Evolutionary conservation across 2,113 vertebrate genomes (phyloP).

Genomic region (Sprattus sprattus): DNA sequence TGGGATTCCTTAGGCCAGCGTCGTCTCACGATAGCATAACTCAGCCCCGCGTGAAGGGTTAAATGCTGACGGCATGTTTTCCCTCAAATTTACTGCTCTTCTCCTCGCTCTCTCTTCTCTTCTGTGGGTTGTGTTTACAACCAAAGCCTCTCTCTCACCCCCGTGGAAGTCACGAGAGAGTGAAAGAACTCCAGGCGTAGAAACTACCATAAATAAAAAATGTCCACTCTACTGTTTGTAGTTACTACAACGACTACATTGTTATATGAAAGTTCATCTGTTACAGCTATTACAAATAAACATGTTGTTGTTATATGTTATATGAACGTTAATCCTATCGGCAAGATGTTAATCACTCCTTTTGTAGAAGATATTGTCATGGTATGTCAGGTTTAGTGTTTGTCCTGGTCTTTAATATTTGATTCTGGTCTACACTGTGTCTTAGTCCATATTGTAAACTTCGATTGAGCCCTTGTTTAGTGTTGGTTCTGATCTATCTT

Average conservation of each 20-base stretch:
- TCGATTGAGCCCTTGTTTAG: no score
- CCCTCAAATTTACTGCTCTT: neutral
- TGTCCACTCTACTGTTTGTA: neutral
- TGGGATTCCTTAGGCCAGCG: neutral
- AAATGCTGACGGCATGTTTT: slow-evolving; percentile 8
- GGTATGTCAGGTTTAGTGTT: no score
- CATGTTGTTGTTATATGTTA: no score
- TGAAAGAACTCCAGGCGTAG: neutral
- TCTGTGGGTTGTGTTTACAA: neutral
- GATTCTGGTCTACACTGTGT: no score
- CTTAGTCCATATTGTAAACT: no score
- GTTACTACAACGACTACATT: neutral
- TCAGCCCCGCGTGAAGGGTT: neutral
- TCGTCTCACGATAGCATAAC: neutral
- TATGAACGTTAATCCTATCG: no score
- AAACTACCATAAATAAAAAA: neutral
- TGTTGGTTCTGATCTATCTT: no score
- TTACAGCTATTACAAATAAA: neutral
- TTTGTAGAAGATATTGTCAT: no score
- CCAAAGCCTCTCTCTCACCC: neutral
- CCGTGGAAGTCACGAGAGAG: neutral
- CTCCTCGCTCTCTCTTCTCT: neutral
- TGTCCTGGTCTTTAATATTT: no score
- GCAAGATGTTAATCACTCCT: neutral
- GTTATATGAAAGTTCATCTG: neutral